Percentiles rank a stretch among this genome's conserved stretches.
Conservation (phyloP, 1,140 invertebrate genomes). For the Drosophila carrolli region DNA sequence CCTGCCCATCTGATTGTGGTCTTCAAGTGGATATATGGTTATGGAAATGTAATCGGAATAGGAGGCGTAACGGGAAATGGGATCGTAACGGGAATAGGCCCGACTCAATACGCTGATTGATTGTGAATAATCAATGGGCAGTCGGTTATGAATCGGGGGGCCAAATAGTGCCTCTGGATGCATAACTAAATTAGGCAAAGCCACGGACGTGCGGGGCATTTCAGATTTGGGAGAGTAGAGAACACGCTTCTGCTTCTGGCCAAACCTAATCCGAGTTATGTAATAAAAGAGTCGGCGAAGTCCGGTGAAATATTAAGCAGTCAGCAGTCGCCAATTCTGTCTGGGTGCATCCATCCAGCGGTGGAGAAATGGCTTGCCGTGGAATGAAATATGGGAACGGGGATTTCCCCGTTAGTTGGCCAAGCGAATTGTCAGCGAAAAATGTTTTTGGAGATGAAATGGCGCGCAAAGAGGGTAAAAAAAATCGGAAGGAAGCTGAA, state of each 20-base stretch:
- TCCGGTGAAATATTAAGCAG: conserved; percentile 70
- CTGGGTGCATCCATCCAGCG: conserved; percentile 12
- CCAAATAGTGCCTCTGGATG: conserved; percentile 24
- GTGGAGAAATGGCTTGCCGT: conserved; percentile 50
- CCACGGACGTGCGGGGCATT: conserved; percentile 63
- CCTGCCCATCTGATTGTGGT: conserved; percentile 50
- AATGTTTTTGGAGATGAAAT: conserved; percentile 61
- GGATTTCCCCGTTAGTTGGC: conserved; percentile 27
- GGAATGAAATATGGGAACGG: conserved; percentile 67
- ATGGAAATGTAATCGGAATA: conserved; percentile 6
- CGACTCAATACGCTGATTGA: conserved; percentile 70
- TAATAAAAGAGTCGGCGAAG: conserved; percentile 62
- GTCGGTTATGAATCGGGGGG: conserved; percentile 32
- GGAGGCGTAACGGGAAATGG: conserved; percentile 28
- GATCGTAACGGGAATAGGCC: conserved; percentile 31
- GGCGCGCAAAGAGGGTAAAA: neutral
- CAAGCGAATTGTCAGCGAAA: conserved; percentile 65
- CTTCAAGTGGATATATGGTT: conserved; percentile 11
- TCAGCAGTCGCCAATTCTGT: conserved; percentile 40
- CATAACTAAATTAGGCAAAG: conserved; percentile 68
- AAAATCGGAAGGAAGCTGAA: conserved; percentile 23
- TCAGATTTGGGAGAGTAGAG: conserved; percentile 7
- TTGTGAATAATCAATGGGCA: conserved; percentile 41
- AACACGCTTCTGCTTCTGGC: neutral
- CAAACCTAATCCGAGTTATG: conserved; percentile 62